Evolutionary conservation across 1,140 invertebrate genomes (phyloP).

Genomic region (Apis dorsata): DNA sequence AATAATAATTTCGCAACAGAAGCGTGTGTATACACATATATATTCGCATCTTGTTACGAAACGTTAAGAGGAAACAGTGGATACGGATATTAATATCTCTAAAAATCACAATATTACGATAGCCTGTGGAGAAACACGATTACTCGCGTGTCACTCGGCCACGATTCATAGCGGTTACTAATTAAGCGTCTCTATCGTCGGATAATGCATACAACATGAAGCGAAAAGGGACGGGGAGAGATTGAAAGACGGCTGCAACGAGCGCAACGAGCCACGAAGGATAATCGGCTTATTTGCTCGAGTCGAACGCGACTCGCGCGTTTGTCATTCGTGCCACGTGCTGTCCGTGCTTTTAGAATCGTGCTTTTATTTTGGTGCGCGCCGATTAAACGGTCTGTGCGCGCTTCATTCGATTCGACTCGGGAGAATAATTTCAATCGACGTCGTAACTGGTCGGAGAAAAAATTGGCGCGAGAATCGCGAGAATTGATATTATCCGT

Average conservation of each 20-base stretch:
- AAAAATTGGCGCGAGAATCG: background rate
- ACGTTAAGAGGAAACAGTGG: too few species aligned
- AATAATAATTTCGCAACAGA: too few species aligned
- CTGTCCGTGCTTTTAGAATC: constrained; percentile 35
- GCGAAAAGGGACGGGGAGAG: constrained; percentile 10
- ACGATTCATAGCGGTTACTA: constrained; percentile 29
- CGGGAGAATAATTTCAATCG: background rate
- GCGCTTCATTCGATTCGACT: background rate
- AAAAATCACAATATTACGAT: constrained; percentile 16
- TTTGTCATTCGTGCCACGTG: constrained; percentile 50
- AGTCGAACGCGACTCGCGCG: constrained; percentile 35
- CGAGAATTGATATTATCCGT: too few species aligned
- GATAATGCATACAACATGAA: constrained; percentile 10
- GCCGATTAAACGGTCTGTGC: constrained; percentile 4
- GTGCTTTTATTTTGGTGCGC: constrained; percentile 20
- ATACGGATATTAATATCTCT: background rate
- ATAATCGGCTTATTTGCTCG: constrained; percentile 48
- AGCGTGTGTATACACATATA: background rate
- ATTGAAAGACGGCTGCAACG: constrained; percentile 8
- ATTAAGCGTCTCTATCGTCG: constrained; percentile 39
- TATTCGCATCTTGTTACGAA: too few species aligned
- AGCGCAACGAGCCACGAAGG: constrained; percentile 23
- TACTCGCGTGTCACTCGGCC: background rate
- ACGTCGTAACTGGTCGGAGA: background rate
- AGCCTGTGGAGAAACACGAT: background rate